phyloP scores from a whole-genome alignment of 2,797 vertebrate genomes.

The Mastacembelus armatus region DNA sequence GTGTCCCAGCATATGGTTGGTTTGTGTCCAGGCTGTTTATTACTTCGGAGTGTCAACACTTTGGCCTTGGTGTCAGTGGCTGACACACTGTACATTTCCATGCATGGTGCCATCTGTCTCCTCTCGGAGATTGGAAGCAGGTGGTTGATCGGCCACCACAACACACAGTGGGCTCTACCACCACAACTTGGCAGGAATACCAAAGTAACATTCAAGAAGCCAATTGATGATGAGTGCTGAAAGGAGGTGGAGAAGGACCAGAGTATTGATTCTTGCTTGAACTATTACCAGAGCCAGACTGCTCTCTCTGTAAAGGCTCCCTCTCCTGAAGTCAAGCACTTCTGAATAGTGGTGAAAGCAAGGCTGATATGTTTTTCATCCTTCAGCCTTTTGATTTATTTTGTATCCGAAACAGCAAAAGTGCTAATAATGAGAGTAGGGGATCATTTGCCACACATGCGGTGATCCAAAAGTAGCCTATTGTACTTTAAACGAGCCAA shows the following conservation, averaged over 20 bases:
- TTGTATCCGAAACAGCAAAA: neutral
- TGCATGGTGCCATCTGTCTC: slow-evolving; percentile 55
- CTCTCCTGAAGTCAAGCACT: slow-evolving; percentile 2
- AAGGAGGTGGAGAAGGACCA: slow-evolving; percentile 33
- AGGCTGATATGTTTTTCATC: neutral
- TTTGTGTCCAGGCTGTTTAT: slow-evolving; percentile 55
- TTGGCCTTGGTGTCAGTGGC: slow-evolving; percentile 48
- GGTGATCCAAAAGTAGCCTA: no score
- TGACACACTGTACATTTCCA: slow-evolving; percentile 52
- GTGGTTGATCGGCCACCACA: slow-evolving; percentile 39
- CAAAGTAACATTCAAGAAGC: slow-evolving; percentile 54
- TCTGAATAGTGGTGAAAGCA: slow-evolving; percentile 19
- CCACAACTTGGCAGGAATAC: slow-evolving; percentile 55
- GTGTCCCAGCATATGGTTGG: slow-evolving; percentile 52
- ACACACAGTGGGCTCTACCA: slow-evolving; percentile 38
- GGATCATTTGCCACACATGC: neutral
- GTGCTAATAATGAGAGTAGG: neutral
- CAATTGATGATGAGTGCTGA: slow-evolving; percentile 55
- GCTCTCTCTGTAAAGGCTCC: slow-evolving; percentile 14
- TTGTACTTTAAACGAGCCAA: no score
- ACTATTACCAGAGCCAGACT: slow-evolving; percentile 29
- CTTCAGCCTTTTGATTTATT: neutral
- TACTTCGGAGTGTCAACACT: slow-evolving; percentile 57
- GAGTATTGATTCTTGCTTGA: slow-evolving; percentile 24
- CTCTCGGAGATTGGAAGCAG: slow-evolving; percentile 68